Evolutionary conservation across 1,140 invertebrate species (phyloP).

Genomic region (Amyelois transitella): DNA sequence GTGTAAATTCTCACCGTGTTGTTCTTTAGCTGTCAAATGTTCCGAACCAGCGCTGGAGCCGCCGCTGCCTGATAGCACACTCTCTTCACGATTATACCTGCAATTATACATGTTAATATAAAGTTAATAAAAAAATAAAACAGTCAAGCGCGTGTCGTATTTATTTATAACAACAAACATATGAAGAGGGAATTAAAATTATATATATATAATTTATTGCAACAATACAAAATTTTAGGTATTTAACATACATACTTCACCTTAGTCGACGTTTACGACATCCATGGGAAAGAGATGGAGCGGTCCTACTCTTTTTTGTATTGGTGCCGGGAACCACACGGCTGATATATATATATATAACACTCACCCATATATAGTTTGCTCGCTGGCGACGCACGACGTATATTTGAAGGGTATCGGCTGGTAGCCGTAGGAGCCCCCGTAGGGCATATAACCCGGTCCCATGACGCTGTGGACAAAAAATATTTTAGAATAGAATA

Average conservation of each 20-base stretch:
- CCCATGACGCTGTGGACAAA: conserved; percentile 50
- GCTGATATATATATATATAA: background rate
- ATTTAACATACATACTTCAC: too few relatives aligned
- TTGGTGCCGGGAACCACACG: too few relatives aligned
- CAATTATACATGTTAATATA: background rate
- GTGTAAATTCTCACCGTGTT: conserved; percentile 7
- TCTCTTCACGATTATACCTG: conserved; percentile 71
- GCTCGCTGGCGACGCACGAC: conserved; percentile 61
- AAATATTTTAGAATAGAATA: too few relatives aligned
- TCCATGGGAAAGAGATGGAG: too few relatives aligned
- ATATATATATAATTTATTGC: too few relatives aligned
- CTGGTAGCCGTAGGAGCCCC: conserved; percentile 67
- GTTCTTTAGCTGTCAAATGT: conserved; percentile 59
- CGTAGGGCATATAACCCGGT: conserved; percentile 62
- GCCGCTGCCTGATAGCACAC: conserved; percentile 65
- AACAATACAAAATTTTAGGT: too few relatives aligned
- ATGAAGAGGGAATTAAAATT: too few relatives aligned
- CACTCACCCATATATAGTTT: conserved; percentile 67
- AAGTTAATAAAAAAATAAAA: background rate
- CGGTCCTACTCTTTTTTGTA: too few relatives aligned
- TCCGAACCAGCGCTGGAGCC: conserved; percentile 69
- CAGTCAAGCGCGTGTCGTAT: too few relatives aligned
- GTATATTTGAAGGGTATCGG: conserved; percentile 71
- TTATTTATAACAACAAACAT: too few relatives aligned
- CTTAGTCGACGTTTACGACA: too few relatives aligned